These are phyloP conservation scores for human DNA, from an alignment of 2,113 vertebrate species.

Conservation along the genomic window DNA sequence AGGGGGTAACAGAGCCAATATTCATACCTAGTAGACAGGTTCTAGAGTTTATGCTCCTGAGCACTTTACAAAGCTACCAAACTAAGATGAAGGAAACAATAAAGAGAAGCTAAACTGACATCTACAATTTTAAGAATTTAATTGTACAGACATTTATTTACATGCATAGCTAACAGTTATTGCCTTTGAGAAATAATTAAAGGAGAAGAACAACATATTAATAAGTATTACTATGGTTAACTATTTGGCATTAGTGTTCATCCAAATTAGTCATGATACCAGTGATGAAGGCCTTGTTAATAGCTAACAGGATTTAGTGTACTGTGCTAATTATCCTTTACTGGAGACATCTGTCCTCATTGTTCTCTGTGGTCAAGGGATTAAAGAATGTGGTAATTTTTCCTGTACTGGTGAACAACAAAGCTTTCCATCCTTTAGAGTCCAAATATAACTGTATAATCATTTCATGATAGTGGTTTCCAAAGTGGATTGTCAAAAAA, in stretches of 20 bases:
- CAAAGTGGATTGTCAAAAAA: neutral
- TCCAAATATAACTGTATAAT: neutral
- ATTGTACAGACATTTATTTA: neutral
- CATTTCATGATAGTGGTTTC: neutral
- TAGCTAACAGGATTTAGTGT: neutral
- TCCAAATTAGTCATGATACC: neutral
- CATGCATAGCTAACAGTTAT: neutral
- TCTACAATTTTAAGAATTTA: neutral
- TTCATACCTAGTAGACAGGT: neutral
- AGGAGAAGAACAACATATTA: neutral
- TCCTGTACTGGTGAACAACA: neutral
- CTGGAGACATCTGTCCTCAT: neutral
- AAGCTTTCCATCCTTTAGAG: neutral
- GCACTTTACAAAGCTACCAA: neutral
- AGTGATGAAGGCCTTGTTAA: neutral
- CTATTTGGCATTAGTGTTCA: neutral
- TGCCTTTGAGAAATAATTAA: neutral
- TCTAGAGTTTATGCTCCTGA: neutral
- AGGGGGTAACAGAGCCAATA: neutral
- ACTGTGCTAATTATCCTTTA: neutral
- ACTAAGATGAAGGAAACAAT: neutral
- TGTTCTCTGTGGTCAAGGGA: neutral
- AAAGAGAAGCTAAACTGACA: neutral
- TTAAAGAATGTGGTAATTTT: neutral
- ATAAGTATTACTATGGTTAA: neutral